Percentiles rank a stretch among this genome's conserved stretches.
phyloP scores from a whole-genome alignment of 2,113 vertebrate species.

The Guaruba guarouba region DNA sequence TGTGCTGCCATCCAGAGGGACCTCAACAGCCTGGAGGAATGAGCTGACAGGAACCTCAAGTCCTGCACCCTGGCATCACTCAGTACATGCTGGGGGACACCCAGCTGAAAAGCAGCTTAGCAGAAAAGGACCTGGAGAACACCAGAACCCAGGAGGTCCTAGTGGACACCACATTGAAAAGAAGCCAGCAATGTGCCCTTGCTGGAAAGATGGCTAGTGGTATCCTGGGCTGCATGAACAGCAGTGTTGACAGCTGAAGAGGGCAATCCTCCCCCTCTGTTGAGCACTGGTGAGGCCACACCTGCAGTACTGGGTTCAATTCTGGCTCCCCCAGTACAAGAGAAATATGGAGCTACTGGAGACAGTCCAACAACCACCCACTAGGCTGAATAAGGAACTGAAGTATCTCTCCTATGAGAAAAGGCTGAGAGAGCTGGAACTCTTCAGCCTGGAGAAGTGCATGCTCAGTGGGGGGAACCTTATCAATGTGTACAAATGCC shows the following conservation, averaged over 20 bases:
- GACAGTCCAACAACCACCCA: not conserved
- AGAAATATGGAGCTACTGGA: not conserved
- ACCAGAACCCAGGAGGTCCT: not conserved
- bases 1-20: not conserved
- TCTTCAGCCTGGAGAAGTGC: not conserved
- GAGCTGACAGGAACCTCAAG: not conserved
- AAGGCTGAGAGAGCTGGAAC: not conserved
- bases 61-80: not conserved
- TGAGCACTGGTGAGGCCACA: not conserved
- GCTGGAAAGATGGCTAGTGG: not conserved
- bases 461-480: not conserved
- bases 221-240: not conserved
- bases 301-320: not conserved
- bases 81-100: not conserved
- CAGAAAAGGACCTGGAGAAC: not conserved
- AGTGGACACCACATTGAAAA: not conserved
- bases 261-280: not conserved
- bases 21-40: not conserved
- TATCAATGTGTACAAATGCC: not conserved
- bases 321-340: not conserved
- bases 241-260: accelerated
- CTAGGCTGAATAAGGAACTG: not conserved
- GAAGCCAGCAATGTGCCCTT: not conserved
- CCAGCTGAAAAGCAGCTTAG: not conserved
- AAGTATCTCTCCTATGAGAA: not conserved